Conservation (phyloP, 2,888 invertebrate species). For the Apeira syringaria region DNA sequence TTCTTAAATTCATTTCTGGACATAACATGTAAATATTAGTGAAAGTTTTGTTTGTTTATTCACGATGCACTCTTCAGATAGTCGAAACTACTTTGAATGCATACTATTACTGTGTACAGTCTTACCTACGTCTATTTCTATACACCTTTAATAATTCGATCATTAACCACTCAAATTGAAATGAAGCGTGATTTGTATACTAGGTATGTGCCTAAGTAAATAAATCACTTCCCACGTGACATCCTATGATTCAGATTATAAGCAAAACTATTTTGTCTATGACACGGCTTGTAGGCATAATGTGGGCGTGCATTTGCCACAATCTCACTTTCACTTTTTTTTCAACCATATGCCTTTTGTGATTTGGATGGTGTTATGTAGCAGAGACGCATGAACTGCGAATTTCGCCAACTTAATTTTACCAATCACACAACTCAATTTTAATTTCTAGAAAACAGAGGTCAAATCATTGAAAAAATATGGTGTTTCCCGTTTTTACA, state of each 20-base stretch:
- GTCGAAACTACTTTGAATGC: too few relatives aligned
- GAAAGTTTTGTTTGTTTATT: too few relatives aligned
- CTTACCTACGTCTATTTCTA: too few relatives aligned
- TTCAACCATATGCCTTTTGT: slow-evolving; percentile 79
- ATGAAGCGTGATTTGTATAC: slow-evolving; percentile 33
- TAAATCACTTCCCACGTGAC: slow-evolving; percentile 37
- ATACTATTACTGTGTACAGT: too few relatives aligned
- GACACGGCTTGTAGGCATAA: slow-evolving; percentile 22
- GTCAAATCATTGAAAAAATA: too few relatives aligned
- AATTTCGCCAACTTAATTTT: too few relatives aligned
- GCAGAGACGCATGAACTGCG: slow-evolving; percentile 31
- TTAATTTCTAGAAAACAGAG: too few relatives aligned
- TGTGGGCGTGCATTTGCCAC: slow-evolving; percentile 42
- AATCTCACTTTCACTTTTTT: slow-evolving; percentile 74
- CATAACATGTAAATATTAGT: too few relatives aligned
- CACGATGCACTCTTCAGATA: too few relatives aligned
- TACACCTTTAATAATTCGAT: slow-evolving; percentile 32
- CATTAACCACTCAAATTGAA: slow-evolving; percentile 35
- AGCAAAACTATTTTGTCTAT: slow-evolving; percentile 23
- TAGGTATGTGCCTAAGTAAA: slow-evolving; percentile 31
- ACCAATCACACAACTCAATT: too few relatives aligned
- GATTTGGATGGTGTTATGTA: slow-evolving; percentile 68
- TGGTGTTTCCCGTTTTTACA: too few relatives aligned
- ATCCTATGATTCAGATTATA: slow-evolving; percentile 25
- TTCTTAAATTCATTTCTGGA: too few relatives aligned